Percentiles rank a stretch among this genome's conserved stretches.
Conservation (phyloP, 2,113 vertebrate species). For the Saguinus midas region DNA sequence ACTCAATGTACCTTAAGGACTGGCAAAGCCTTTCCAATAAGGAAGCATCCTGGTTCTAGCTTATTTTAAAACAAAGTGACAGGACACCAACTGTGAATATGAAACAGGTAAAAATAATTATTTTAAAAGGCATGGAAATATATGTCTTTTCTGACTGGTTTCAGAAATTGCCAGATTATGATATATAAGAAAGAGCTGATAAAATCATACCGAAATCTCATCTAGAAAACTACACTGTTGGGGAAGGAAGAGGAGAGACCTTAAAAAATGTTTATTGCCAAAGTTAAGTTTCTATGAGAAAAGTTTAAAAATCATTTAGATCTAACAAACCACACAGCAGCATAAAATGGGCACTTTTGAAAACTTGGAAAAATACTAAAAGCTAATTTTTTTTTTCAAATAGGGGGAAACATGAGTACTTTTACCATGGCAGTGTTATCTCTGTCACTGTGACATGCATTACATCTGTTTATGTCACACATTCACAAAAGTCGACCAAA, state of each 20-base stretch:
- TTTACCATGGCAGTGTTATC: slow-evolving; percentile 81
- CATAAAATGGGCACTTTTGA: slow-evolving; percentile 89
- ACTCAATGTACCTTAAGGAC: slow-evolving; percentile 76
- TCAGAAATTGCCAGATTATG: slow-evolving; percentile 82
- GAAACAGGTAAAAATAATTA: slow-evolving; percentile 86
- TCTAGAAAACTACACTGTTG: slow-evolving; percentile 84
- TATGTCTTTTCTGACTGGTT: slow-evolving; percentile 79
- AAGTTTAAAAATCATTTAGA: slow-evolving; percentile 87
- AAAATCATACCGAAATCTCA: slow-evolving; percentile 84
- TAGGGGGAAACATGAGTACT: slow-evolving; percentile 79
- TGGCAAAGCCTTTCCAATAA: slow-evolving; percentile 77
- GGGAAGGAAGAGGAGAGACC: slow-evolving; percentile 55
- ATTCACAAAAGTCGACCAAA: slow-evolving; percentile 80
- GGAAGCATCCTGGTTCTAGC: slow-evolving; percentile 82
- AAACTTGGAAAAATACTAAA: slow-evolving; percentile 87
- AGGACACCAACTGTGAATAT: slow-evolving; percentile 84
- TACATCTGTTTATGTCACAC: slow-evolving; percentile 77
- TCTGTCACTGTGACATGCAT: slow-evolving; percentile 76
- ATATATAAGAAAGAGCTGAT: slow-evolving; percentile 81
- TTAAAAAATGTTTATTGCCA: slow-evolving; percentile 88
- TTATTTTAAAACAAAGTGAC: slow-evolving; percentile 85
- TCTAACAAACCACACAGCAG: slow-evolving; percentile 88
- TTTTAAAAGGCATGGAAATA: slow-evolving; percentile 86
- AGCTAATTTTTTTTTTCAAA: slow-evolving; percentile 82
- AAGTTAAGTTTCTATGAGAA: slow-evolving; percentile 86